Conservation (phyloP, 2,888 invertebrate species). For the Spilarctia lutea region DNA sequence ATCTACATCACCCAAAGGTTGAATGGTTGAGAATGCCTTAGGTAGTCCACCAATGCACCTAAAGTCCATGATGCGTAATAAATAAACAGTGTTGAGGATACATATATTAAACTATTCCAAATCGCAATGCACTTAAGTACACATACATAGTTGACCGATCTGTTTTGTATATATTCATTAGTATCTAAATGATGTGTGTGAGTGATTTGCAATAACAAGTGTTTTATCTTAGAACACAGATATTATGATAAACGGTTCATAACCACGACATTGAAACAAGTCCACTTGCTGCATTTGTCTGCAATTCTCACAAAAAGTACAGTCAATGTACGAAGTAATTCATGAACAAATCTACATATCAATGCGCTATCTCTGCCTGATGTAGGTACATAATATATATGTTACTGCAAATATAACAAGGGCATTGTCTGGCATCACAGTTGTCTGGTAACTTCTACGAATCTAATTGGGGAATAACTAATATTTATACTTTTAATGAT, state of each 20-base stretch:
- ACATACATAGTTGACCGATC: neutral
- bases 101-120: too few species aligned
- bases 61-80: too few species aligned
- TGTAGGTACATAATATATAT: neutral
- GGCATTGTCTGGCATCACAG: neutral
- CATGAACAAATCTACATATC: neutral
- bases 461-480: neutral
- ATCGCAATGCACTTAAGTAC: neutral
- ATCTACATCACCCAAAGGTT: too few species aligned
- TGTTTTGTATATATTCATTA: neutral
- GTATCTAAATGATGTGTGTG: neutral
- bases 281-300: neutral
- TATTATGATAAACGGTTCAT: neutral
- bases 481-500: neutral
- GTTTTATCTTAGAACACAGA: neutral
- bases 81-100: too few species aligned
- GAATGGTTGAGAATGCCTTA: too few species aligned
- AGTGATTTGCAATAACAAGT: neutral
- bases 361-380: neutral
- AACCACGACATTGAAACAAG: neutral
- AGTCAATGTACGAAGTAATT: neutral
- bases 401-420: neutral
- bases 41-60: too few species aligned
- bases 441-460: neutral
- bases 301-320: neutral